phyloP scores from a whole-genome alignment of 2,113 vertebrate genomes.

The Burhinus bistriatus region DNA sequence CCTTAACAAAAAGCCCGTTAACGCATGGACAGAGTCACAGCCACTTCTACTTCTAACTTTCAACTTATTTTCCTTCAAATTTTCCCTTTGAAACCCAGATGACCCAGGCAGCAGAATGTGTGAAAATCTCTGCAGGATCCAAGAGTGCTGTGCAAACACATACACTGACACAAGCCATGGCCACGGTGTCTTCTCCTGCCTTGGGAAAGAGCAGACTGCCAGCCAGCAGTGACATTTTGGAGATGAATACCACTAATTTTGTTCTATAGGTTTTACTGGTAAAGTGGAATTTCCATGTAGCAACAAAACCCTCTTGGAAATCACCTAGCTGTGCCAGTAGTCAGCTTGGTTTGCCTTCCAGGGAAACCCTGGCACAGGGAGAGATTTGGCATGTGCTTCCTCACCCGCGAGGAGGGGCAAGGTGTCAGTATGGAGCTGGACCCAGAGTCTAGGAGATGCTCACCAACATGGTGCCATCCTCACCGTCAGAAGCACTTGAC shows the following conservation, averaged over 20 bases:
- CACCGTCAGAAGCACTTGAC: background rate
- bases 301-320: background rate
- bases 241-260: background rate
- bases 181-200: background rate
- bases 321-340: background rate
- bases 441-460: background rate
- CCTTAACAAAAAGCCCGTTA: background rate
- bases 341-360: background rate
- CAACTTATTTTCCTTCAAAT: background rate
- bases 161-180: background rate
- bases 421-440: fast-evolving
- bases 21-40: background rate
- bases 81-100: background rate
- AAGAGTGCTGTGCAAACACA: background rate
- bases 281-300: background rate
- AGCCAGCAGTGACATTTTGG: background rate
- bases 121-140: background rate
- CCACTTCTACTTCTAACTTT: background rate
- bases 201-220: background rate
- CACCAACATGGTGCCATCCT: fast-evolving
- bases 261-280: background rate
- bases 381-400: background rate
- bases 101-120: background rate
- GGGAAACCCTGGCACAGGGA: background rate
- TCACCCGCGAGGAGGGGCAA: background rate